Evolutionary conservation across 2,888 invertebrate species (phyloP), one percentile per base, ranked within the genome.

Genomic region (Coelogynopora nodosa): DNA sequence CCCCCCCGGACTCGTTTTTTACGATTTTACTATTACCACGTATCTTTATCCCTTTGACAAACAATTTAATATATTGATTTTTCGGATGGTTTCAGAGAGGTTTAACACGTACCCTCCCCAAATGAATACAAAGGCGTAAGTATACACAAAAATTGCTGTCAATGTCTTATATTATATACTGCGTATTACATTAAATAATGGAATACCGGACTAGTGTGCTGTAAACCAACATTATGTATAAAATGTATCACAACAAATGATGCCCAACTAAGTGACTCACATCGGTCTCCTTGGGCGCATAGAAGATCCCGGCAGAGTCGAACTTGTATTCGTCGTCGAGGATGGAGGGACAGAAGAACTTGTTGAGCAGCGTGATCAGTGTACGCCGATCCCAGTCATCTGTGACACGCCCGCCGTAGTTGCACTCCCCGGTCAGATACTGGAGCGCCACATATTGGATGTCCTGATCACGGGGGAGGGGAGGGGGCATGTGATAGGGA

Each of bases 401-500:
- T 0, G 93, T 93, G 5, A 93, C 93, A 89, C 93, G 91, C 0
- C 93, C 93, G 27, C 93, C 93, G 88, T 93, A 93, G 89, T 93
- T 93, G 89, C 93, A 93, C 88, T 93, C 93, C 0, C 93, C 93
- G 23, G 93, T 93, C 89, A 93, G 89, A 89, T 93, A 93, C 67
- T 90, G 90, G 67, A 93, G 89, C 0, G 93, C 93, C 82, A 91
- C 92, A 88, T 90, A 92, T 87, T 92, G 92, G 67, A 93, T 91
- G 29, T 91, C 91, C 92, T 92, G 88, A 2, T 91, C 92, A 84
- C 91, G 91, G 88, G 91, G 91, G 82, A 92, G 90, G 88, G 92
- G 92, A 91, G 92, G 92, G 91, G 92, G 49, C 10, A 49, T 13
- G 49, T 49, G 5, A 13, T 49, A 18, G 18, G 49, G 18, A 18